These are phyloP conservation scores for Poliocrania exsul DNA, from an alignment of 2,797 vertebrate genomes.

Conservation along the genomic window DNA sequence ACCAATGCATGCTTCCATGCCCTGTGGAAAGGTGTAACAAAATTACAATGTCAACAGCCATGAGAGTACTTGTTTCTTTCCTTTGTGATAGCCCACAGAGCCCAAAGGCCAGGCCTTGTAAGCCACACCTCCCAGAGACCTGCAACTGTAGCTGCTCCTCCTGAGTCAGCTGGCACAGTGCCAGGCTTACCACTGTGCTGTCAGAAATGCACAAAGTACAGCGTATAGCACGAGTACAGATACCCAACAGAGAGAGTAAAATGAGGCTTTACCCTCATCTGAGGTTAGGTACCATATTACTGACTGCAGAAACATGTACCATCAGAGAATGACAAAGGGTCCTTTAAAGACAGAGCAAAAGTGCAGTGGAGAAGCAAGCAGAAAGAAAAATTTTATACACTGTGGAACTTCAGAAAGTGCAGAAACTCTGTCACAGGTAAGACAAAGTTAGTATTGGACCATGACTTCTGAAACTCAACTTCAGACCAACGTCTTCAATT, in stretches of 20 bases:
- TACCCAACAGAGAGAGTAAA: background rate
- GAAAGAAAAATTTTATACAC: background rate
- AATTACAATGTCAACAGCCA: background rate
- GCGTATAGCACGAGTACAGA: background rate
- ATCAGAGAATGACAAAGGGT: rapidly evolving
- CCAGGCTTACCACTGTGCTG: background rate
- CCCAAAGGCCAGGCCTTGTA: rapidly evolving
- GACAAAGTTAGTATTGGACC: background rate
- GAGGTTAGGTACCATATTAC: rapidly evolving
- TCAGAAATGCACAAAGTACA: background rate
- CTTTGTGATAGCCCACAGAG: rapidly evolving
- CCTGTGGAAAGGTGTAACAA: background rate
- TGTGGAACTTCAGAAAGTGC: background rate
- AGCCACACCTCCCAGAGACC: background rate
- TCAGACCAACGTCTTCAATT: background rate
- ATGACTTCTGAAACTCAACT: background rate
- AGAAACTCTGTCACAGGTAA: background rate
- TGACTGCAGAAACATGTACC: background rate
- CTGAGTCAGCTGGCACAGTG: rapidly evolving
- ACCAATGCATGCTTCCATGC: background rate
- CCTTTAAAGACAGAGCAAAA: background rate
- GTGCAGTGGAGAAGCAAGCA: background rate
- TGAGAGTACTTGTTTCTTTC: background rate
- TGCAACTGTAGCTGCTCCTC: background rate
- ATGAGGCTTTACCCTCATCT: background rate